Evolutionary conservation across 2,797 vertebrate species (phyloP), one percentile per base, ranked within the genome.

Genomic region (Sus cebifrons): DNA sequence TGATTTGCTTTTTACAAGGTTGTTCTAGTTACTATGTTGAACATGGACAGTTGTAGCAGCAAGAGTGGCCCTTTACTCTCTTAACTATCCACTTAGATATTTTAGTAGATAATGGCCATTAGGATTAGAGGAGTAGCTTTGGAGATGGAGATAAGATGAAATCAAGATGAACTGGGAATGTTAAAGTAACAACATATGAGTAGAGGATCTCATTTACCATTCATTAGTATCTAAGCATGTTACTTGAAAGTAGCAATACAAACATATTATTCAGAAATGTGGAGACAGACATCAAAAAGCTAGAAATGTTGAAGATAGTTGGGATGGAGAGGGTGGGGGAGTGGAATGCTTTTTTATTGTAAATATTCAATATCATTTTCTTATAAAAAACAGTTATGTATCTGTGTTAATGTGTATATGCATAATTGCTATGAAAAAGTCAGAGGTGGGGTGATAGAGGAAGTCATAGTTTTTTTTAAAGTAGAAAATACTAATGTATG

Each of bases 361-460:
- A 54, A 67, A 67, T 27, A 74, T 85, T 58, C 32, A 32, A 58
- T 77, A 44, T 92, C 20, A 75, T 56, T 67, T 84, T 44, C 36
- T 68, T 74, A 36, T 65, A 70, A 84, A 89, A 89, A 94, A 49
- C 40, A 58, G 62, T 77, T 77, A 12, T 89, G 17, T 68, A 56
- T 74, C 14, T 77, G 8, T 36, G 21, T 65, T 14, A 71, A 25
- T 82, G 20, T 71, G n/a, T 92, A 6, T 74, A 13, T 62, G 54
- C 58, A 6, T 92, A 83, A 67, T 94, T 86, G 20, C 29, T 65
- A 15, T 91, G 82, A 79, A 79, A 94, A 91, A 56, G 5, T 77
- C 83, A 89, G 44, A 84, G 40, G 3, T 86, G n/a, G 52, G 20
- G 12, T 94, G 44, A 29, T 79, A 36, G 54, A 54, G 2, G 44